A percentile compares a stretch with the other conserved stretches of the same genome.
phyloP scores from a whole-genome alignment of 2,797 vertebrate genomes.

The Pseudochirops corinnae region DNA sequence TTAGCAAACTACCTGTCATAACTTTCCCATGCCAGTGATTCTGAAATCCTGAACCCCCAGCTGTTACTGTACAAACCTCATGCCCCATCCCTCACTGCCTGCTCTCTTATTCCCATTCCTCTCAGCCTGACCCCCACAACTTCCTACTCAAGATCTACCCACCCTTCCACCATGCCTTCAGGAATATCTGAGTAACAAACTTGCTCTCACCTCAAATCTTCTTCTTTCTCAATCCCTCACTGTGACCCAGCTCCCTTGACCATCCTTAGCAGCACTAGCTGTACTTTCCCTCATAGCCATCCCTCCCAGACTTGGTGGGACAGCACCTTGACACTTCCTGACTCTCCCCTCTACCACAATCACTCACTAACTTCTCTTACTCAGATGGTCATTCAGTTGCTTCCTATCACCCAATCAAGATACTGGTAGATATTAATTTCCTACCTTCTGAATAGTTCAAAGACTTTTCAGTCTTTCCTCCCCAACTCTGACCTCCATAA shows the following conservation, averaged over 20 bases:
- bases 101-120: background rate
- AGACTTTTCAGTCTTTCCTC: no score
- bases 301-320: no score
- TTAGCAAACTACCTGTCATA: background rate
- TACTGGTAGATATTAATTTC: no score
- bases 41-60: background rate
- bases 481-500: no score
- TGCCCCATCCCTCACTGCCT: background rate
- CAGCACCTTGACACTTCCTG: no score
- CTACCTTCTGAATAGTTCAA: no score
- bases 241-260: background rate
- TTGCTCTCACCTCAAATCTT: background rate
- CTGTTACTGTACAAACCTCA: background rate
- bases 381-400: no score
- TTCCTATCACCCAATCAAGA: no score
- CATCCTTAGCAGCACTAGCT: background rate
- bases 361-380: no score
- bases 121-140: background rate
- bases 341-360: no score
- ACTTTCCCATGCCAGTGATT: background rate
- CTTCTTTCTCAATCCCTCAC: background rate
- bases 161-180: background rate
- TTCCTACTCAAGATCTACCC: background rate
- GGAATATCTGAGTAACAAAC: background rate
- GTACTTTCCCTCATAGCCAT: no score